Evolutionary conservation across 1,140 invertebrate genomes (phyloP).

Genomic region (Ips typographus): DNA sequence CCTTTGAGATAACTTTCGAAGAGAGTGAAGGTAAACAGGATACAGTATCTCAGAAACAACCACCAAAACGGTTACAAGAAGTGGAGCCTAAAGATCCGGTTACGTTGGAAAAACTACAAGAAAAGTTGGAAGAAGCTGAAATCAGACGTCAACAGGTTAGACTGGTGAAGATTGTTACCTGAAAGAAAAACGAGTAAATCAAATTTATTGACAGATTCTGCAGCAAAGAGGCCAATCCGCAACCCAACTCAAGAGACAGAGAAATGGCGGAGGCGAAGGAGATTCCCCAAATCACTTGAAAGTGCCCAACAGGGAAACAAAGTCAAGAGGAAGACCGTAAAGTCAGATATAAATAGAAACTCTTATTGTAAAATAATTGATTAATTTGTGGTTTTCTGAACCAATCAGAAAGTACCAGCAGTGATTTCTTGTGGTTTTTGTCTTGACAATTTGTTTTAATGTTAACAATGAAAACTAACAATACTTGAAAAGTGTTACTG

Average conservation of each 20-base stretch:
- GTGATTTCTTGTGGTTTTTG: too few relatives aligned
- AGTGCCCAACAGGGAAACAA: neutral
- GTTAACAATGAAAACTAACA: too few relatives aligned
- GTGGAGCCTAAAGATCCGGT: slow-evolving; percentile 52
- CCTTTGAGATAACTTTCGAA: slow-evolving; percentile 67
- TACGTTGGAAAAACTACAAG: slow-evolving; percentile 63
- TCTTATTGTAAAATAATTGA: too few relatives aligned
- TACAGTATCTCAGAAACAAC: slow-evolving; percentile 58
- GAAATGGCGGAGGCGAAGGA: neutral
- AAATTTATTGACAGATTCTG: slow-evolving; percentile 20
- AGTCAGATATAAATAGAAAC: too few relatives aligned
- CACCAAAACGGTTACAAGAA: slow-evolving; percentile 61
- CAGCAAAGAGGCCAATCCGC: slow-evolving; percentile 23
- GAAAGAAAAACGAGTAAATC: slow-evolving; percentile 3
- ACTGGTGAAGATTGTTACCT: neutral
- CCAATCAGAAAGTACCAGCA: too few relatives aligned
- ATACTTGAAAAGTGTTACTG: too few relatives aligned
- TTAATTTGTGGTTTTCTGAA: too few relatives aligned
- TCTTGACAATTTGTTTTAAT: too few relatives aligned
- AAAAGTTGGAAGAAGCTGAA: slow-evolving; percentile 70
- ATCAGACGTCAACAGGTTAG: slow-evolving; percentile 56
- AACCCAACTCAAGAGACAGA: slow-evolving; percentile 6
- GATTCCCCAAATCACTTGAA: slow-evolving; percentile 21
- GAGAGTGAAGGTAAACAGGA: slow-evolving; percentile 44
- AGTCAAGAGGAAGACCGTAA: too few relatives aligned